Evolutionary conservation across 2,113 vertebrate genomes (phyloP).

Genomic region (Periophthalmus modestus): DNA sequence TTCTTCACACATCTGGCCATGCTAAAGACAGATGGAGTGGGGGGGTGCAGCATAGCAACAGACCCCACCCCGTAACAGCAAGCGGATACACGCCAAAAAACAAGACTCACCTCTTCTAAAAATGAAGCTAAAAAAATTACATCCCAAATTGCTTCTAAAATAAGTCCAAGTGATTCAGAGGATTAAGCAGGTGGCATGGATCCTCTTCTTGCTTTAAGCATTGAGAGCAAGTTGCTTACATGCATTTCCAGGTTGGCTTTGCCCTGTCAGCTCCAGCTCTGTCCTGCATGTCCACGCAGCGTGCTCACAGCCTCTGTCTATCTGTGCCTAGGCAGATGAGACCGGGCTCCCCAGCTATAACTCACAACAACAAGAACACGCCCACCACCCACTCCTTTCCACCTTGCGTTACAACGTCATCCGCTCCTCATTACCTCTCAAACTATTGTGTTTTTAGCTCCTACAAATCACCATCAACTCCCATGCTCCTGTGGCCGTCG

Average conservation of each 20-base stretch:
- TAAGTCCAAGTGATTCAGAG: slow-evolving; percentile 9
- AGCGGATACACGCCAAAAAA: slow-evolving; percentile 35
- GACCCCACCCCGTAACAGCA: slow-evolving; percentile 42
- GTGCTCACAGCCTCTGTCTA: slow-evolving; percentile 26
- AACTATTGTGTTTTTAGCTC: slow-evolving; percentile 29
- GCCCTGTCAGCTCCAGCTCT: slow-evolving; percentile 33
- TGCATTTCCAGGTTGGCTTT: slow-evolving; percentile 29
- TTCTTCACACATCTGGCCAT: slow-evolving; percentile 66
- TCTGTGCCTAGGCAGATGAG: slow-evolving; percentile 74
- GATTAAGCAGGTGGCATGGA: slow-evolving; percentile 22
- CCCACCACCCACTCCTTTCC: slow-evolving; percentile 65
- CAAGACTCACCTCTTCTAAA: slow-evolving; percentile 32
- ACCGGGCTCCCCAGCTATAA: slow-evolving; percentile 68
- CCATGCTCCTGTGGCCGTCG: slow-evolving; percentile 26
- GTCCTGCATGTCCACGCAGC: slow-evolving; percentile 44
- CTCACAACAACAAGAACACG: slow-evolving; percentile 78
- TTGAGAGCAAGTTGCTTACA: slow-evolving; percentile 17
- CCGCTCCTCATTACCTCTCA: slow-evolving; percentile 23
- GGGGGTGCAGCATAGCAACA: slow-evolving; percentile 27
- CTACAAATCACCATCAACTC: neutral
- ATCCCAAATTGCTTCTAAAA: slow-evolving; percentile 17
- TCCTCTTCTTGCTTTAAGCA: slow-evolving; percentile 39
- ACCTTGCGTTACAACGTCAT: slow-evolving; percentile 55
- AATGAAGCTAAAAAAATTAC: slow-evolving; percentile 2
- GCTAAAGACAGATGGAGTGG: slow-evolving; percentile 34